phyloP scores from a whole-genome alignment of 2,888 invertebrate species.

The Agonopterix arenella region DNA sequence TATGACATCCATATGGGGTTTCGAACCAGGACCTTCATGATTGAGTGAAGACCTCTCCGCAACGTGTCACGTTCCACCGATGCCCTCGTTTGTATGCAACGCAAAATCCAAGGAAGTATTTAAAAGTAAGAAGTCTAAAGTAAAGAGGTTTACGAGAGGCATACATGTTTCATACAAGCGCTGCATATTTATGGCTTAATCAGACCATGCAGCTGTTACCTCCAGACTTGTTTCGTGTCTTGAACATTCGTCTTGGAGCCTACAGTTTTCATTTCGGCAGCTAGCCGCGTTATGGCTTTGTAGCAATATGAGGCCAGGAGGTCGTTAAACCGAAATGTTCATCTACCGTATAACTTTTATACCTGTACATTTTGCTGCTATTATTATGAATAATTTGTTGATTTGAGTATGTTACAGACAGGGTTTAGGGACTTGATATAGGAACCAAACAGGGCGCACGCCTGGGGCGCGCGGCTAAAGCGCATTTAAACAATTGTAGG shows the following conservation, averaged over 20 bases:
- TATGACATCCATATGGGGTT: too few relatives aligned
- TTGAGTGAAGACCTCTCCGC: too few relatives aligned
- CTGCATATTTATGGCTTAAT: slow-evolving; percentile 52
- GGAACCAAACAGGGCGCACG: background rate
- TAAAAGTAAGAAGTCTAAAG: background rate
- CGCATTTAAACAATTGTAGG: too few relatives aligned
- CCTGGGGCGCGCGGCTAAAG: too few relatives aligned
- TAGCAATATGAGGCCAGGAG: background rate
- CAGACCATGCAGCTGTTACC: slow-evolving; percentile 43
- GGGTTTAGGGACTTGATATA: background rate
- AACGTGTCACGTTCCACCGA: too few relatives aligned
- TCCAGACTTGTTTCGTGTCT: slow-evolving; percentile 21
- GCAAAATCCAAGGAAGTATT: background rate
- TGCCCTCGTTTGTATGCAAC: too few relatives aligned
- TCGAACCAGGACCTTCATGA: too few relatives aligned
- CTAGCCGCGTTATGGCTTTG: background rate
- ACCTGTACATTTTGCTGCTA: background rate
- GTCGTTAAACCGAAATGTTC: background rate
- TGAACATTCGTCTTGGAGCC: slow-evolving; percentile 31
- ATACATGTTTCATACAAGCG: slow-evolving; percentile 32
- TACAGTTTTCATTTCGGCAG: slow-evolving; percentile 15
- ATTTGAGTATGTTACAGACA: background rate
- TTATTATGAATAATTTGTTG: background rate
- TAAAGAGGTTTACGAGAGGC: slow-evolving; percentile 3
- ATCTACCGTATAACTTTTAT: background rate